Evolutionary conservation across 2,888 invertebrate species (phyloP).

Genomic region (Pteria penguin): DNA sequence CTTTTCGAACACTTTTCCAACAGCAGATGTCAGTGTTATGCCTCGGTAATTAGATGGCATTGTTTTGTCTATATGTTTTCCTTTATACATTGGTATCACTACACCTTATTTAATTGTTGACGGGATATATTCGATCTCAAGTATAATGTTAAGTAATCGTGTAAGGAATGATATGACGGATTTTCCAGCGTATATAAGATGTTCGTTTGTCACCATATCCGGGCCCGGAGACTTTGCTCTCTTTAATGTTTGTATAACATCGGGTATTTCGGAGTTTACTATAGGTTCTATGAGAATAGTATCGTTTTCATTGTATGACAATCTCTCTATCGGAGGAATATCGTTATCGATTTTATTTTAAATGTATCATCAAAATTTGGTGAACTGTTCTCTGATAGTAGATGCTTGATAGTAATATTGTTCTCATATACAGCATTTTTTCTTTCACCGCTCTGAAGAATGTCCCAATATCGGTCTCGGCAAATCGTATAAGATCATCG

Average conservation of each 20-base stretch:
- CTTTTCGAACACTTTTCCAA: slow-evolving; percentile 14
- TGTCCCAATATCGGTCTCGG: slow-evolving; percentile 23
- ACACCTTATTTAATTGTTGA: background rate
- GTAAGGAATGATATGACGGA: background rate
- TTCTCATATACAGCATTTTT: background rate
- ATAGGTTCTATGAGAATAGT: background rate
- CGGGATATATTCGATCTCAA: background rate
- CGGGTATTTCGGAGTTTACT: background rate
- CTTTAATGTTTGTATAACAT: background rate
- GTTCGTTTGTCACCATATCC: slow-evolving; percentile 11
- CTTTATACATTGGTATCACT: slow-evolving; percentile 13
- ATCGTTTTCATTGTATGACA: background rate
- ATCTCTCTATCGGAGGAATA: background rate
- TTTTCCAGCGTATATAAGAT: slow-evolving; percentile 8
- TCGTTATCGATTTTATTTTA: background rate
- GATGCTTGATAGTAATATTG: slow-evolving; percentile 6
- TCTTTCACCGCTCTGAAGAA: slow-evolving; percentile 6
- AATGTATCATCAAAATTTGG: background rate
- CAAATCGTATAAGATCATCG: slow-evolving; percentile 1
- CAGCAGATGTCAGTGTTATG: slow-evolving; percentile 21
- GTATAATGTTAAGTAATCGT: background rate
- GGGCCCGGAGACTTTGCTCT: slow-evolving; percentile 16
- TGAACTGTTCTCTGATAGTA: background rate
- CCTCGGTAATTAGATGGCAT: slow-evolving; percentile 18
- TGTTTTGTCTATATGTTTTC: slow-evolving; percentile 9